Evolutionary conservation across 2,888 invertebrate genomes (phyloP).

Genomic region (Diarsia mendica): DNA sequence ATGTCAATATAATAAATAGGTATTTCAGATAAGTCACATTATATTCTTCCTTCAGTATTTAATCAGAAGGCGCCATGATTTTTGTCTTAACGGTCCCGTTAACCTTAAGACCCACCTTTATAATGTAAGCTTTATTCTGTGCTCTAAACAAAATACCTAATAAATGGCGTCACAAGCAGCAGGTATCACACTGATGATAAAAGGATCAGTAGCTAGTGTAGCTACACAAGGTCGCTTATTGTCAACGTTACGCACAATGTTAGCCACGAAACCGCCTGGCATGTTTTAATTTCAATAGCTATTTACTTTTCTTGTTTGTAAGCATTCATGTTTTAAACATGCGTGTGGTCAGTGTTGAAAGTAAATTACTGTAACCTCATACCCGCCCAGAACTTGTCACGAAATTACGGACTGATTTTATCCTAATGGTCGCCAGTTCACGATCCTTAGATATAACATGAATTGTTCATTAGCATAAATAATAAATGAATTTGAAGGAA

Average conservation of each 20-base stretch:
- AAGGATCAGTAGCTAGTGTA: slow-evolving; percentile 71
- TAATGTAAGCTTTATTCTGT: slow-evolving; percentile 61
- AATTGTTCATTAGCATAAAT: slow-evolving; percentile 65
- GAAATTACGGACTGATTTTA: slow-evolving; percentile 70
- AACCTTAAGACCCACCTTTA: slow-evolving; percentile 68
- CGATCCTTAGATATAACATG: slow-evolving; percentile 65
- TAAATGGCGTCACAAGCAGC: slow-evolving; percentile 72
- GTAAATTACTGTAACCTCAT: slow-evolving; percentile 70
- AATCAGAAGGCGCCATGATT: slow-evolving; percentile 59
- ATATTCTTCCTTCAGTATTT: slow-evolving; percentile 53
- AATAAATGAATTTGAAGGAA: slow-evolving; percentile 43
- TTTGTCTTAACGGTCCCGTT: slow-evolving; percentile 64
- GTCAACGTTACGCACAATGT: slow-evolving; percentile 71
- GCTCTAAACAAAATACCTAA: slow-evolving; percentile 70
- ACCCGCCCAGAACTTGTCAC: slow-evolving; percentile 73
- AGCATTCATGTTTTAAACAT: slow-evolving; percentile 67
- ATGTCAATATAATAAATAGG: slow-evolving; percentile 61
- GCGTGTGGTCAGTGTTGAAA: slow-evolving; percentile 65
- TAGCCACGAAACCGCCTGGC: slow-evolving; percentile 58
- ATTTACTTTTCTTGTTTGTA: slow-evolving; percentile 67
- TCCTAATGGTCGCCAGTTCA: slow-evolving; percentile 65
- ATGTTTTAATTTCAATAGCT: slow-evolving; percentile 73
- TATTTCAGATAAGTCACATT: slow-evolving; percentile 50
- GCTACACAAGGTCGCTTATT: slow-evolving; percentile 75
- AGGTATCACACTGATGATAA: slow-evolving; percentile 73